Evolutionary conservation across 2,113 vertebrate species (phyloP).

Genomic region (Alethe castanea): DNA sequence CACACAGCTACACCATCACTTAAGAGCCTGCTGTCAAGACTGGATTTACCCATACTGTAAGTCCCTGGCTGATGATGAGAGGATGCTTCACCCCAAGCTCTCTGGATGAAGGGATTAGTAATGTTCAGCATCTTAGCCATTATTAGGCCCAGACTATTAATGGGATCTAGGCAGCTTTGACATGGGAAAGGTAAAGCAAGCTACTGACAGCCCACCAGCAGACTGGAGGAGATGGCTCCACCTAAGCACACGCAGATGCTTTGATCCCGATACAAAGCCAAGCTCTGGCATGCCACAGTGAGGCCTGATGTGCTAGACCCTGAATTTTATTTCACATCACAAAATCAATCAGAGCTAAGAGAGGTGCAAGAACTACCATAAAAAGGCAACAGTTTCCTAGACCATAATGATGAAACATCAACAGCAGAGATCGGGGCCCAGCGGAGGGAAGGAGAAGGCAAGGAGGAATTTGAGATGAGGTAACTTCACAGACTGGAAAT

Average conservation of each 20-base stretch:
- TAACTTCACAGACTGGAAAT: background rate
- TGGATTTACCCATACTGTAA: background rate
- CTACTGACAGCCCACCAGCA: background rate
- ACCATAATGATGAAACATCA: background rate
- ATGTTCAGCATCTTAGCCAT: background rate
- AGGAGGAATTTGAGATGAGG: background rate
- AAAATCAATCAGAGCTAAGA: background rate
- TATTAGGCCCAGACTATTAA: background rate
- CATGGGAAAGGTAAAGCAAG: background rate
- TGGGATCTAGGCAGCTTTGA: background rate
- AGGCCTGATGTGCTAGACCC: background rate
- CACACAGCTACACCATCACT: background rate
- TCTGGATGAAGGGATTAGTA: background rate
- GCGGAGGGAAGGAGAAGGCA: background rate
- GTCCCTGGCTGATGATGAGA: background rate
- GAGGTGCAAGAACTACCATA: background rate
- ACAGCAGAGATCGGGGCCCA: accelerated
- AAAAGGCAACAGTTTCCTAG: background rate
- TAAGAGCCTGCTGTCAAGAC: background rate
- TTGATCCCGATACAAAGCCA: background rate
- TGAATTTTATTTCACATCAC: background rate
- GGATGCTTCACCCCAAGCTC: background rate
- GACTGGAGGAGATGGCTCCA: background rate
- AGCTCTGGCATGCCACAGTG: background rate
- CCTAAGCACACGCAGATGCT: background rate